Base-by-base conservation (phyloP, 2,888 invertebrate species). In the Aricia artaxerxes region DNA sequence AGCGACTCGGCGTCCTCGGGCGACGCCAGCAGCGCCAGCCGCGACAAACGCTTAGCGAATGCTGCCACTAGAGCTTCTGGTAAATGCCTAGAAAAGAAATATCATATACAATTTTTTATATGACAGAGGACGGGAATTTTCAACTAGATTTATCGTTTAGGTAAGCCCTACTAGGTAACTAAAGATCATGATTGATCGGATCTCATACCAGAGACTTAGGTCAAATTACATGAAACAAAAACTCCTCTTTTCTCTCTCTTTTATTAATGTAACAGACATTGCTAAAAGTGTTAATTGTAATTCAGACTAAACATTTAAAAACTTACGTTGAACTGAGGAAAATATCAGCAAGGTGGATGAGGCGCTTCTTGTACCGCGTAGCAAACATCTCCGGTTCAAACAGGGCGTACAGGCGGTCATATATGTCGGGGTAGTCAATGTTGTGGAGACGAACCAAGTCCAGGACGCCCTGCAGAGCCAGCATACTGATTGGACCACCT, bases 371-470 rank as follows among this genome's bases (percentile, higher is more conserved):
- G 92, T 98, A 98, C 85, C 98, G 97, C 13, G 97, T 98, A 86
- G 97, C 97, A 90, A 99, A 98, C 85, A 99, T 97, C 85, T 97
- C 97, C 0, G 98, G 97, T 86, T 98, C 97, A 87, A 99, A 97
- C 96, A 99, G 97, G 35, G 97, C 97, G 93, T 99, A 99, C n/a
- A 99, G 95, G 86, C 99, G 98, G 84, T 96, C 96, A 92, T 98
- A 99, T 88, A 99, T 98, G 88, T 98, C 97, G 0, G 99, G 99
- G 92, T 99, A 99, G 86, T 99, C 97, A 92, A 99, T 96, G 94
- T 99, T 99, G 92, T 98, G 97, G 81, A 97, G 96, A 83, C 97
- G 97, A 81, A 99, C 98, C 82, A 99, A 95, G 78, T 97, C 96
- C 88, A 98, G 97, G 79, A 99, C 96, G 35, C 99, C 99, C 88